Base-by-base conservation (phyloP, 1,140 invertebrate species). In the Atopsyche davidsoni region DNA sequence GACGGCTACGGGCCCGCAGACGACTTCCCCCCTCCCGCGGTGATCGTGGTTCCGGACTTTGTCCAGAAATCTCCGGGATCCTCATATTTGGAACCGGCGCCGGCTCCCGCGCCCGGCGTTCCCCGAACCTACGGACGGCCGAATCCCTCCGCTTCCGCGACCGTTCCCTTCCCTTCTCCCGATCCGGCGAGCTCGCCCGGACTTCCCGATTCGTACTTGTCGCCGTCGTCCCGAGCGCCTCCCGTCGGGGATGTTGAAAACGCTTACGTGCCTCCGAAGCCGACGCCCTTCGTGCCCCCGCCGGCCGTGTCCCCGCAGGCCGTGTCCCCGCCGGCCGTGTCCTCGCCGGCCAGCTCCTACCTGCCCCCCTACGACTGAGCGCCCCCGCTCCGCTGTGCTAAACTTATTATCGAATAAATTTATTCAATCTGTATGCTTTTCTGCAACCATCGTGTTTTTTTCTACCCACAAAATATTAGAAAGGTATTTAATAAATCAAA, bases 311-410 rank as follows among this genome's bases (percentile, higher is more conserved):
- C 25, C 13, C 25, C 25, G 13, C 25, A 28, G 13, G 25, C 25
- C 13, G n/a, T n/a, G 14, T 42, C 39, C 11, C 18, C 47, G 11
- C 35, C 43, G n/a, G 19, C 39, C 10, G 28, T 52, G 19, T 57
- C 55, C n/a, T 45, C 51, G n/a, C 55, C 55, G 24, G 55, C 51
- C 11, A 51, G 47, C 18, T 50, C 51, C 4, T 58, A 58, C 24
- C 44, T 58, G 6, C 55, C 55, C 4, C 55, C 55, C 3, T 54
- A 14, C 25, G 4, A 35, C 18, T 41, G 19, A 41, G 4, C n/a
- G n/a, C n/a, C n/a, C n/a, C n/a, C n/a, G n/a, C n/a, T n/a, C n/a
- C n/a, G n/a, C n/a, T n/a, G n/a, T n/a, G n/a, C n/a, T n/a, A 25
- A 42, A 2, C 2, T 2, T 43, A 14, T 24, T 16, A 25, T 34